A percentile compares a stretch with the other conserved stretches of the same genome.
Conservation (phyloP, 92 coral and sea anemone genomes). For the Zoanthus gigantus region DNA sequence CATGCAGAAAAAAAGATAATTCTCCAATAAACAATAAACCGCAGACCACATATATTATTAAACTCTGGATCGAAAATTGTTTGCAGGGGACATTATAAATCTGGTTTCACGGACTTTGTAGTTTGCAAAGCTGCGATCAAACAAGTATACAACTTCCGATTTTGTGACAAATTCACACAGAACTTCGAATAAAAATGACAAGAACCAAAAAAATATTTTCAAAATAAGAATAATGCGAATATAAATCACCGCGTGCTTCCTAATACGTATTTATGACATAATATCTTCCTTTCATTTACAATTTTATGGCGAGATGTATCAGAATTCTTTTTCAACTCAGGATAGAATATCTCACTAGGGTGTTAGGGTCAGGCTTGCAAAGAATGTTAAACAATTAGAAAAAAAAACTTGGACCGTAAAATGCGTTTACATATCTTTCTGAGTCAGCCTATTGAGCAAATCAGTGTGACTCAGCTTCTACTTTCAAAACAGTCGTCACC, state of each 20-base stretch:
- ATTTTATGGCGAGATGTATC: constrained; percentile 24
- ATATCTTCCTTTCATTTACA: constrained; percentile 1
- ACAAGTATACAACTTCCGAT: constrained; percentile 3
- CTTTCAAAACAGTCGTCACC: constrained; percentile 23
- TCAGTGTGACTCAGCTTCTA: constrained; percentile 28
- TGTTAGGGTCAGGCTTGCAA: background rate
- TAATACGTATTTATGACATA: background rate
- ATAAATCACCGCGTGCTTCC: constrained; percentile 3
- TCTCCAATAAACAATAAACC: constrained; percentile 10
- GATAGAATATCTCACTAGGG: background rate
- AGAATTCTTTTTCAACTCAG: constrained; percentile 23
- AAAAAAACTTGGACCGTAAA: constrained; percentile 19
- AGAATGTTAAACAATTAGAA: constrained; percentile 21
- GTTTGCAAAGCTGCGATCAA: background rate
- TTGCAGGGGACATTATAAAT: background rate
- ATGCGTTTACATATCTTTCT: constrained; percentile 6
- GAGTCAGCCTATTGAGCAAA: background rate
- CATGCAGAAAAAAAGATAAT: background rate
- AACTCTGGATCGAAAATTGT: constrained; percentile 11
- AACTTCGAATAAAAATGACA: constrained; percentile 1
- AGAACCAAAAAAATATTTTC: background rate
- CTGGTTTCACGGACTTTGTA: constrained; percentile 5
- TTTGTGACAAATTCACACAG: background rate
- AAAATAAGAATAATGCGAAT: background rate
- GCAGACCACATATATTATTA: constrained; percentile 14